Evolutionary conservation across 1,140 invertebrate species (phyloP).

Genomic region (Lepidurus couesii): DNA sequence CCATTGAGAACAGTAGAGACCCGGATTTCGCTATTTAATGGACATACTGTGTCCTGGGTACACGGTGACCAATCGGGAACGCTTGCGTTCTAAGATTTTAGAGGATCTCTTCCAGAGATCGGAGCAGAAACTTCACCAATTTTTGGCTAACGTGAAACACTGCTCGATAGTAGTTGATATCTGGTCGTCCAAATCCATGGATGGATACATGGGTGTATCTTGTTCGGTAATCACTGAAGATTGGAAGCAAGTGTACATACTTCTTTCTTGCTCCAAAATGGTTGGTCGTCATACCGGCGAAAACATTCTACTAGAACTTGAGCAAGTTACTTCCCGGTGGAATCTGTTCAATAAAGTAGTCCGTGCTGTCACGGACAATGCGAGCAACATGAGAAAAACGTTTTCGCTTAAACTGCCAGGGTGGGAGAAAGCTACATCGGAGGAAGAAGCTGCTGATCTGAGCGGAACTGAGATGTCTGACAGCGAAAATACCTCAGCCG

Average conservation of each 20-base stretch:
- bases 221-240: conserved; percentile 23
- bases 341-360: background rate
- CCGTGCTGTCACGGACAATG: conserved; percentile 30
- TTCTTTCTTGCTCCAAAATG: background rate
- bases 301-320: background rate
- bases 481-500: background rate
- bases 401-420: conserved; percentile 25
- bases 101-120: background rate
- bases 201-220: conserved; percentile 27
- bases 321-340: background rate
- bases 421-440: conserved; percentile 13
- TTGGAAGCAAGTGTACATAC: background rate
- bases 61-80: conserved; percentile 10
- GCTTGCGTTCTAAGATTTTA: conserved; percentile 22
- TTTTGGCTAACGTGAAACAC: conserved; percentile 13
- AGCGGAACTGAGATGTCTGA: background rate
- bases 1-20: background rate
- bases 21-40: conserved; percentile 11
- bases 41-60: conserved; percentile 21
- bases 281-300: background rate
- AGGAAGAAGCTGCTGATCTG: conserved; percentile 7
- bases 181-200: conserved; percentile 23
- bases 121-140: too few relatives aligned
- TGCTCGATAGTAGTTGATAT: conserved; percentile 23
- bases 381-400: conserved; percentile 23